Evolutionary conservation across 2,797 vertebrate species (phyloP).

Genomic region (Paedocypris micromegethes): DNA sequence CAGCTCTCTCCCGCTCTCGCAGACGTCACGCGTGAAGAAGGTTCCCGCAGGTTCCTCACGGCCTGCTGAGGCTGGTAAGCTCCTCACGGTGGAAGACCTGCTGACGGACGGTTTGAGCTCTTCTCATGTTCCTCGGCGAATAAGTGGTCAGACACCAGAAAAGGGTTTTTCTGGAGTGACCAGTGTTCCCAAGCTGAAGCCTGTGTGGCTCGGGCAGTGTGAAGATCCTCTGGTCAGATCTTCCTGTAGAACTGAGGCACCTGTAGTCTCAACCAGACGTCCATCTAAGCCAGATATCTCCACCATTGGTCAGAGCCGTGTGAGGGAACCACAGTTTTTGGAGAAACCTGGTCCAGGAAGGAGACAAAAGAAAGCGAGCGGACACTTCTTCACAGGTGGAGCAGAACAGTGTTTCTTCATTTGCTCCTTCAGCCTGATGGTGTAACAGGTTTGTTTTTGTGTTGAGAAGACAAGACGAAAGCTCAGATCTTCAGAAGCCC

Average conservation of each 20-base stretch:
- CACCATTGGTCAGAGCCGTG: too few relatives aligned
- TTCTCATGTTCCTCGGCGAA: constrained; percentile 70
- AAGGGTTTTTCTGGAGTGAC: constrained; percentile 68
- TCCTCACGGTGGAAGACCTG: constrained; percentile 20
- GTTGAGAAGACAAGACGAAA: constrained; percentile 59
- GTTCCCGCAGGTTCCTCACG: too few relatives aligned
- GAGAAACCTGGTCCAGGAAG: too few relatives aligned
- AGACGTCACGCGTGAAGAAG: too few relatives aligned
- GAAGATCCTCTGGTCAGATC: constrained; percentile 31
- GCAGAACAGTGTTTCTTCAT: too few relatives aligned
- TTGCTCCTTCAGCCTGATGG: background rate
- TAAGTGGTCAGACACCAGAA: constrained; percentile 71
- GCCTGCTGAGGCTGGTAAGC: background rate
- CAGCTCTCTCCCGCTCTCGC: constrained; percentile 65
- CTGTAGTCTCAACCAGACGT: too few relatives aligned
- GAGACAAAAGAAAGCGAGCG: too few relatives aligned
- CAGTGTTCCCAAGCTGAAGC: constrained; percentile 66
- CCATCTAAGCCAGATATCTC: too few relatives aligned
- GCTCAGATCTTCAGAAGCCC: constrained; percentile 66
- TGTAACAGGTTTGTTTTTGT: constrained; percentile 18
- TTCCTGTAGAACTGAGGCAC: too few relatives aligned
- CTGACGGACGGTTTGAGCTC: constrained; percentile 5
- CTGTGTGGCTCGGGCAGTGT: constrained; percentile 63
- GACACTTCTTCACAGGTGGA: too few relatives aligned
- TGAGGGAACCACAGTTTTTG: too few relatives aligned